Evolutionary conservation across 2,113 vertebrate genomes (phyloP).

Genomic region (Festucalex cinctus): DNA sequence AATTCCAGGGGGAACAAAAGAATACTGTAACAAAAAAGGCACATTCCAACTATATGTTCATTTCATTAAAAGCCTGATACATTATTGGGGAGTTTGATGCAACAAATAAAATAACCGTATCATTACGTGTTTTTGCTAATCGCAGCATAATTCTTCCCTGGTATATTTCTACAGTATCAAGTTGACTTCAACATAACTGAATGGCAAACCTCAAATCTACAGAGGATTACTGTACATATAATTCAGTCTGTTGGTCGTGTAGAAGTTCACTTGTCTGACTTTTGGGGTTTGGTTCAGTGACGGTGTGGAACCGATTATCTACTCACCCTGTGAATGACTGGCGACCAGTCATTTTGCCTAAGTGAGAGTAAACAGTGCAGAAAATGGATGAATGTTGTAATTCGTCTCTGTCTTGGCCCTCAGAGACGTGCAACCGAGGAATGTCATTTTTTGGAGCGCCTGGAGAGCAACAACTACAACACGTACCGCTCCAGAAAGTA

Average conservation of each 20-base stretch:
- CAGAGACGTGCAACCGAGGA: constrained; percentile 94
- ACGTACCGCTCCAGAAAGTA: constrained; percentile 96
- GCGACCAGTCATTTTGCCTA: background rate
- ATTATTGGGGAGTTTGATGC: too few relatives aligned
- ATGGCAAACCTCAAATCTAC: background rate
- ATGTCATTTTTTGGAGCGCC: constrained; percentile 90
- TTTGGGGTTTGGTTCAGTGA: background rate
- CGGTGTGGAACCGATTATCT: background rate
- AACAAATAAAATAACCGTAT: too few relatives aligned
- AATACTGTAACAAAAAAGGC: too few relatives aligned
- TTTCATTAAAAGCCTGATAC: too few relatives aligned
- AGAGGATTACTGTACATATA: background rate
- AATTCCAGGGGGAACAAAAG: too few relatives aligned
- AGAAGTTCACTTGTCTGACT: background rate
- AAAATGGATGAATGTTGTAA: background rate
- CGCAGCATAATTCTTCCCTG: background rate
- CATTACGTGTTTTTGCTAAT: too few relatives aligned
- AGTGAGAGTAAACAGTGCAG: background rate
- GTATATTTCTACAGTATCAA: background rate
- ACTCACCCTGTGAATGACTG: background rate
- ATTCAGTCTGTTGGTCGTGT: background rate
- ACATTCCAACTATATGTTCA: too few relatives aligned
- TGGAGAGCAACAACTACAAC: constrained; percentile 98
- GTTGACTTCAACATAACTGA: background rate
- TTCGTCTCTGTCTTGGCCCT: constrained; percentile 31